phyloP scores from a whole-genome alignment of 2,113 vertebrate species.

The Oreochromis spilurus region DNA sequence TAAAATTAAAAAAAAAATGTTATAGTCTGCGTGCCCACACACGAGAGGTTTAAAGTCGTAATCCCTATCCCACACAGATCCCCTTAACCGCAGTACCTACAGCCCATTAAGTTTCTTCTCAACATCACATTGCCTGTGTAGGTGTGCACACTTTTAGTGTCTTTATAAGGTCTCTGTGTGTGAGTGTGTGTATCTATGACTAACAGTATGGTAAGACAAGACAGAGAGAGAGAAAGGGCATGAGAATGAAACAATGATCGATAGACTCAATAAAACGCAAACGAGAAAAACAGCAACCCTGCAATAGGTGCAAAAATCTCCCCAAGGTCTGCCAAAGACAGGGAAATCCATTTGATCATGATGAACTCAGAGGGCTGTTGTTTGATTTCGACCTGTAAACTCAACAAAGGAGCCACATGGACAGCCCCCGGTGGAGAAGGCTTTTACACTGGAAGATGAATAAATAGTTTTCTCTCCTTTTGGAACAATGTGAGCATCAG shows the following conservation, averaged over 20 bases:
- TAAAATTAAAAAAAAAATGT: background rate
- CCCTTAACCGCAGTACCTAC: conserved; percentile 40
- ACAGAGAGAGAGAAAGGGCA: conserved; percentile 39
- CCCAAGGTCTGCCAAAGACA: conserved; percentile 46
- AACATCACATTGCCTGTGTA: conserved; percentile 5
- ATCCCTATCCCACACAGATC: conserved; percentile 55
- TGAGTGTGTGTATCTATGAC: conserved; percentile 11
- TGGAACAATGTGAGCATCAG: background rate
- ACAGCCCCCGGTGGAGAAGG: background rate
- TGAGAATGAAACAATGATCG: conserved; percentile 52
- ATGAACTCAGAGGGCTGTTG: conserved; percentile 48
- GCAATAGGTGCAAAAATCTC: conserved; percentile 52
- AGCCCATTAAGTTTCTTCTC: conserved; percentile 58
- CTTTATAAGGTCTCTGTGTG: background rate
- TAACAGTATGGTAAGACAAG: conserved; percentile 47
- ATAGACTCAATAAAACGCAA: conserved; percentile 69
- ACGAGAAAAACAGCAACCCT: conserved; percentile 36
- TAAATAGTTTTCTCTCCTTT: background rate
- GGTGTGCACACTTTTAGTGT: conserved; percentile 9
- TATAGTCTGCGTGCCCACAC: conserved; percentile 20
- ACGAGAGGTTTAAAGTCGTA: conserved; percentile 41
- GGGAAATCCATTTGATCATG: conserved; percentile 50
- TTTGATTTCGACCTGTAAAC: conserved; percentile 32
- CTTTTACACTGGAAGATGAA: background rate
- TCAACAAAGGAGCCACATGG: background rate